These are phyloP conservation scores for Polymixis flavicincta DNA, from an alignment of 2,888 invertebrate genomes.

Conservation along the genomic window DNA sequence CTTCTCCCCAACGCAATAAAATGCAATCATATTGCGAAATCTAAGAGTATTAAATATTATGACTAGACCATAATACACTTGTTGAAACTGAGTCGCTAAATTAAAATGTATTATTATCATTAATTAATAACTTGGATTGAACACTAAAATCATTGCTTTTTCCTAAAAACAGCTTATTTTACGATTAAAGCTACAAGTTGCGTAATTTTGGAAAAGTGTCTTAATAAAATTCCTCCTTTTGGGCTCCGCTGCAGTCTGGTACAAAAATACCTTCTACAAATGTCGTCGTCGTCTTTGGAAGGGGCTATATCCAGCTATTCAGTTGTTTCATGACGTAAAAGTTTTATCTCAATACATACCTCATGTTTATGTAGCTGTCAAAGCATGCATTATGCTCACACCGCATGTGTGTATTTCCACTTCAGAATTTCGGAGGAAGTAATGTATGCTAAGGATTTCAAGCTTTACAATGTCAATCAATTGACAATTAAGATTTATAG, in stretches of 20 bases:
- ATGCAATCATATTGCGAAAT: slow-evolving; percentile 51
- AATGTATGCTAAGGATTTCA: neutral
- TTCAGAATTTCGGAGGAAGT: neutral
- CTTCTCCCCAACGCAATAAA: slow-evolving; percentile 26
- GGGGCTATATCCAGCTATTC: neutral
- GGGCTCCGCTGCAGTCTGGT: neutral
- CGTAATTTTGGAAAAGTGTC: neutral
- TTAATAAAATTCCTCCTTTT: neutral
- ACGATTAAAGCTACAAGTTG: slow-evolving; percentile 18
- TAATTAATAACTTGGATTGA: slow-evolving; percentile 44
- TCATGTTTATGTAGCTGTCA: neutral
- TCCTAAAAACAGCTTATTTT: slow-evolving; percentile 28
- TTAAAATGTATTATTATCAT: slow-evolving; percentile 34
- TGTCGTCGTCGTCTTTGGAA: too few species aligned
- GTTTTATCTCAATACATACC: neutral
- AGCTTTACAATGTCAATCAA: neutral
- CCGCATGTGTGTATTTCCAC: neutral
- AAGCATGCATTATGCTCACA: neutral
- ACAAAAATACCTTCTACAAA: neutral
- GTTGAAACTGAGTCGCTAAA: slow-evolving; percentile 45
- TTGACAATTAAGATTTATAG: too few species aligned
- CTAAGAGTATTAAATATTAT: slow-evolving; percentile 47
- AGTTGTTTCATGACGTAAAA: neutral
- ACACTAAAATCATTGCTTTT: slow-evolving; percentile 58
- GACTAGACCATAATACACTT: slow-evolving; percentile 58